These are phyloP conservation scores for Ambastaia sidthimunki DNA, from an alignment of 2,797 vertebrate genomes.

Conservation along the genomic window DNA sequence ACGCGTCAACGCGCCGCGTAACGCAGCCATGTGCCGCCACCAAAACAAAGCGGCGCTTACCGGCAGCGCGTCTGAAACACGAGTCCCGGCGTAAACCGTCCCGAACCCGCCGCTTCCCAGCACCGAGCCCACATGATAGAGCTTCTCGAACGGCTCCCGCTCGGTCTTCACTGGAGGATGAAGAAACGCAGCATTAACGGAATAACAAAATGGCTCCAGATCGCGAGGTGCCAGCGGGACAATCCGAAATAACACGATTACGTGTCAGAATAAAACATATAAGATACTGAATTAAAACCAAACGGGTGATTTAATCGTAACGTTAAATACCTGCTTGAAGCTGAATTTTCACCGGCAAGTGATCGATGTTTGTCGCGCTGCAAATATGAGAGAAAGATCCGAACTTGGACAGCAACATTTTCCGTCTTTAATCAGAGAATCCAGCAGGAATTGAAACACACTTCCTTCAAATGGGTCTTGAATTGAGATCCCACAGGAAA, in stretches of 20 bases:
- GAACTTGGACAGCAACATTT: conserved; percentile 97
- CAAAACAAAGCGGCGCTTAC: conserved; percentile 77
- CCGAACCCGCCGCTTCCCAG: conserved; percentile 95
- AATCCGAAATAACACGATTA: background rate
- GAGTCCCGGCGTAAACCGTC: conserved; percentile 90
- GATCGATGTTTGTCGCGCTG: conserved; percentile 89
- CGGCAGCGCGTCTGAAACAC: conserved; percentile 91
- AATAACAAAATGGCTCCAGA: conserved; percentile 57
- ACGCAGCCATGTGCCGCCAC: conserved; percentile 55
- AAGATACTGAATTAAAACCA: background rate
- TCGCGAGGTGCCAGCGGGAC: conserved; percentile 17
- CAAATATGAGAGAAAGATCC: conserved; percentile 96
- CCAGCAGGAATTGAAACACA: conserved; percentile 23
- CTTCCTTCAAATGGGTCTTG: conserved; percentile 8
- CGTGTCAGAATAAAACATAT: background rate
- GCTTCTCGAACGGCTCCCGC: conserved; percentile 91
- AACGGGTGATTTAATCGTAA: background rate
- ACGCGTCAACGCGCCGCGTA: conserved; percentile 39
- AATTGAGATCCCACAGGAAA: background rate
- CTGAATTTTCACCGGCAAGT: conserved; percentile 92
- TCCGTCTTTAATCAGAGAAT: conserved; percentile 1
- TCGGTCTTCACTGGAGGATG: conserved; percentile 85
- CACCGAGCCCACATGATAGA: conserved; percentile 92
- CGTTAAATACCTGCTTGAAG: conserved; percentile 85
- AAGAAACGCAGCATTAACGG: background rate